Evolutionary conservation across 2,797 vertebrate species (phyloP), one percentile per base, ranked within the genome.

Genomic region (Aplochiton taeniatus): DNA sequence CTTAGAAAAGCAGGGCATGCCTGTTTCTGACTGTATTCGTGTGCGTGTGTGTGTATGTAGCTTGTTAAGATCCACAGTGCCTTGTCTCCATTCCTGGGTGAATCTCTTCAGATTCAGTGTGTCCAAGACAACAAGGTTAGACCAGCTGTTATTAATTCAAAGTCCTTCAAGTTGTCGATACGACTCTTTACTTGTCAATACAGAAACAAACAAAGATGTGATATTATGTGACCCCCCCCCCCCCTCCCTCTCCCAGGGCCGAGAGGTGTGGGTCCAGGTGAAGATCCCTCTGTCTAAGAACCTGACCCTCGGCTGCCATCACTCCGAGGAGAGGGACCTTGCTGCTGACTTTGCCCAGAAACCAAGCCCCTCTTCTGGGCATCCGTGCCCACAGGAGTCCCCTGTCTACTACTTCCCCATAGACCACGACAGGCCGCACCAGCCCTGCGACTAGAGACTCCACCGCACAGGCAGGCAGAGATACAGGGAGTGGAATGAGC

Each of bases 261-360:
- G 81, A 43, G 78, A 93, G 81, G 78, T 86, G 0, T 89, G 83
- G 89, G 79, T 89, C n/a, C 92, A 93, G 83, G 69, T 91, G 61
- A 92, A 93, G 85, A 76, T 91, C 55, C 59, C 17, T 11, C 18
- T 93, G 63, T 82, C 78, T 8, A 82, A 44, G 4, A 91, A 92
- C 66, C 58, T 89, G 19, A 92, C 89, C 0, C 0, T 87, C 0
- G 88, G 89, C 68, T 93, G 91, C 1, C 3, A 58, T 0, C 68
- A 56, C 43, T 50, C 18, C 0, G 53, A 49, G 51, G 1, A 0
- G 14, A 4, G 4, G 3, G 9, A 46, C 2, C 54, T 0, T 0
- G 10, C 1, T 0, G 0, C 11, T 1, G 0, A 57, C 3, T 1
- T 11, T 0, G n/a, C 14, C 5, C 52, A 48, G 0, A 9, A 9